Evolutionary conservation across 2,797 vertebrate species (phyloP).

Genomic region (Cyclopterus lumpus): DNA sequence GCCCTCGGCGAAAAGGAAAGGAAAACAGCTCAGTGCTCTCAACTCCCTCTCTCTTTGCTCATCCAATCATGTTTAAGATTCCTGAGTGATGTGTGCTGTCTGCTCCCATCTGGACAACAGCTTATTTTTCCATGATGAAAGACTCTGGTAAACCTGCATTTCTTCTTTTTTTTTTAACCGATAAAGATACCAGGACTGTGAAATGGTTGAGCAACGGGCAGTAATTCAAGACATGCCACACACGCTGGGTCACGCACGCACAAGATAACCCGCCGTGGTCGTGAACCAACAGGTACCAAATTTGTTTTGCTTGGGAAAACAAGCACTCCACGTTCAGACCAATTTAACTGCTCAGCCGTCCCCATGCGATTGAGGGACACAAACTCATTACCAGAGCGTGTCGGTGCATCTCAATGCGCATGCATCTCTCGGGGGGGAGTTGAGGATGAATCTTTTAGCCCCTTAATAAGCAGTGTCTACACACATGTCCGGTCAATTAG

Average conservation of each 20-base stretch:
- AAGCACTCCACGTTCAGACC: constrained; percentile 44
- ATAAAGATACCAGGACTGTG: constrained; percentile 53
- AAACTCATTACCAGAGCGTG: constrained; percentile 65
- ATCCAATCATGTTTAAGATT: constrained; percentile 62
- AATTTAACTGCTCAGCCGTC: constrained; percentile 39
- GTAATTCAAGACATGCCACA: constrained; percentile 24
- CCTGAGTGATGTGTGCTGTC: constrained; percentile 56
- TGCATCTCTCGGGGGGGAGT: constrained; percentile 28
- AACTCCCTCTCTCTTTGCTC: constrained; percentile 47
- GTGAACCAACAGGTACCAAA: constrained; percentile 55
- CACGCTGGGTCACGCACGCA: constrained; percentile 24
- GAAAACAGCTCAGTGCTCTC: constrained; percentile 50
- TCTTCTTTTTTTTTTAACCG: constrained; percentile 46
- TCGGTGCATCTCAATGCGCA: constrained; percentile 63
- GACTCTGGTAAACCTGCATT: constrained; percentile 67
- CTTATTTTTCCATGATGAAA: constrained; percentile 60
- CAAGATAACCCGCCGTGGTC: constrained; percentile 26
- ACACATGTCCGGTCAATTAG: constrained; percentile 43
- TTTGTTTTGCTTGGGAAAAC: constrained; percentile 63
- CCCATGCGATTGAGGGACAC: constrained; percentile 49
- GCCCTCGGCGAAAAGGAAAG: constrained; percentile 55
- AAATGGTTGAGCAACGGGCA: constrained; percentile 12
- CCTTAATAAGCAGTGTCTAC: constrained; percentile 34
- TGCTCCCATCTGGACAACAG: constrained; percentile 66
- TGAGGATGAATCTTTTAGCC: constrained; percentile 41